A percentile compares a stretch with the other conserved stretches of the same genome.
phyloP scores from a whole-genome alignment of 1,140 invertebrate species.

The Acromyrmex echinatior region DNA sequence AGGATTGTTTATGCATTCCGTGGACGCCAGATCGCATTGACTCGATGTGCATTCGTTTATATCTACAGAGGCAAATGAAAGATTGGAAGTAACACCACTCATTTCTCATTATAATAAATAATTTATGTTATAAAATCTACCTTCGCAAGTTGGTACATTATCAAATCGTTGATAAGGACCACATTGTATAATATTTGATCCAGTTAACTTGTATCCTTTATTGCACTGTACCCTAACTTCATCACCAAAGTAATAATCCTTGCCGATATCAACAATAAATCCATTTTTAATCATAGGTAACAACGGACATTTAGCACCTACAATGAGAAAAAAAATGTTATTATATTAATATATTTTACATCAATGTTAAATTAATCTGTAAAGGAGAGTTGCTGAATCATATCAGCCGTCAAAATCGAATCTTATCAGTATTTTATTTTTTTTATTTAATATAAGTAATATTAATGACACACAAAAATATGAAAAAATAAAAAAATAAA shows the following conservation, averaged over 20 bases:
- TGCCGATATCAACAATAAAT: slow-evolving; percentile 92
- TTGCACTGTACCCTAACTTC: slow-evolving; percentile 97
- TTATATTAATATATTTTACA: not conserved
- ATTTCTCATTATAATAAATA: not conserved
- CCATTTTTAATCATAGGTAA: slow-evolving; percentile 95
- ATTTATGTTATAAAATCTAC: slow-evolving; percentile 79
- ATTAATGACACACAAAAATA: no score
- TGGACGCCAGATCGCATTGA: slow-evolving; percentile 96
- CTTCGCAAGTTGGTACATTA: slow-evolving; percentile 94
- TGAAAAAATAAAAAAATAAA: no score
- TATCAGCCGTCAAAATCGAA: no score
- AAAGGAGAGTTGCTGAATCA: not conserved
- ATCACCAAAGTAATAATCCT: slow-evolving; percentile 94
- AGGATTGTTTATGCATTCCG: slow-evolving; percentile 96
- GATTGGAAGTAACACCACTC: not conserved
- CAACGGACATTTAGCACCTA: slow-evolving; percentile 92
- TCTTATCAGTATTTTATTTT: no score
- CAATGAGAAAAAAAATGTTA: not conserved
- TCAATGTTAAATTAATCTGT: not conserved
- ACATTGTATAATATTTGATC: slow-evolving; percentile 95
- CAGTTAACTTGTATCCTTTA: slow-evolving; percentile 94
- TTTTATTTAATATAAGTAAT: no score
- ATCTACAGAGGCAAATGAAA: slow-evolving; percentile 86
- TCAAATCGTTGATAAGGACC: slow-evolving; percentile 94
- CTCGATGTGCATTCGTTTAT: slow-evolving; percentile 96